Percentiles rank a stretch among this genome's conserved stretches.
These are phyloP conservation scores for Drosophila limbata DNA, from an alignment of 2,888 invertebrate genomes.

Conservation along the genomic window DNA sequence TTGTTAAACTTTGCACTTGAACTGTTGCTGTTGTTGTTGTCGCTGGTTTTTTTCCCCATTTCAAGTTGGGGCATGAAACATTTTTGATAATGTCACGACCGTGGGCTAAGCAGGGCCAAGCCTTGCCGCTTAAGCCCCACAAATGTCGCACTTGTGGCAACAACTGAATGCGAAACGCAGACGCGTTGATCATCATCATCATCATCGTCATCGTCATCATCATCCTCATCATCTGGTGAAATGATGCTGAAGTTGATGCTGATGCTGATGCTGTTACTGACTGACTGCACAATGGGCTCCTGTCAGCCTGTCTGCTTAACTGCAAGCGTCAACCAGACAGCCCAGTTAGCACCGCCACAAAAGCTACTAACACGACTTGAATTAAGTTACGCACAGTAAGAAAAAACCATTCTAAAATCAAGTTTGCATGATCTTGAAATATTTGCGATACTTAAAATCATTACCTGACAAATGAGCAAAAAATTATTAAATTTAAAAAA, in stretches of 20 bases:
- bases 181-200: conserved; percentile 25
- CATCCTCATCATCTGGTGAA: not conserved
- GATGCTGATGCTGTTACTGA: conserved; percentile 2
- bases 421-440: too few species aligned
- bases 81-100: conserved; percentile 63
- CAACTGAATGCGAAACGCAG: conserved; percentile 33
- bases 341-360: conserved; percentile 8
- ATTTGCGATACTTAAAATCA: too few species aligned
- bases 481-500: too few species aligned
- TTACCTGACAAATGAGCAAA: too few species aligned
- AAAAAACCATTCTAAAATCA: too few species aligned
- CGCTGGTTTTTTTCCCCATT: conserved; percentile 16
- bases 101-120: conserved; percentile 58
- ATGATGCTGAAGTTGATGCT: conserved; percentile 3
- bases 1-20: conserved; percentile 29
- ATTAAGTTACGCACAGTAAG: not conserved
- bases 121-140: conserved; percentile 53
- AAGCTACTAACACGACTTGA: not conserved
- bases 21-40: conserved; percentile 9
- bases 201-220: not conserved
- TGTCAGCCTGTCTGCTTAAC: conserved; percentile 25
- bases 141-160: conserved; percentile 55
- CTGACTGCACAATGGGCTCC: conserved; percentile 17
- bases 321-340: conserved; percentile 8
- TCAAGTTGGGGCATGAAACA: conserved; percentile 41